Evolutionary conservation across 2,888 invertebrate genomes (phyloP).

Genomic region (Platycheirus albimanus): DNA sequence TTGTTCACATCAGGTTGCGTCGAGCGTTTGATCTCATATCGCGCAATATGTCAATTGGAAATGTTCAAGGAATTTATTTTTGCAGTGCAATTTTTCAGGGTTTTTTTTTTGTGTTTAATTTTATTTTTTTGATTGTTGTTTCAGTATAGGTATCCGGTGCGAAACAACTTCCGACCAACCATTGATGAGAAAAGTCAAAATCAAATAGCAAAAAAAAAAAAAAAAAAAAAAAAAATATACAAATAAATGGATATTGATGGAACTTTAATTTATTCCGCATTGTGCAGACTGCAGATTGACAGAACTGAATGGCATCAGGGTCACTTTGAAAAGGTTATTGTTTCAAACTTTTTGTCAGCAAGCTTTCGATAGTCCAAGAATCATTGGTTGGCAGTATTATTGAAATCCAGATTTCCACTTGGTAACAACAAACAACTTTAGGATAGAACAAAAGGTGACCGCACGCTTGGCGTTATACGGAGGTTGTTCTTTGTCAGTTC

Average conservation of each 20-base stretch:
- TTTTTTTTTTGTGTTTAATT: slow-evolving; percentile 17
- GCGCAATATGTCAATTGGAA: slow-evolving; percentile 70
- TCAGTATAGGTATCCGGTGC: slow-evolving; percentile 47
- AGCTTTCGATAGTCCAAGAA: too few relatives aligned
- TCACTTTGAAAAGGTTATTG: too few relatives aligned
- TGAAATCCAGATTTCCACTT: too few relatives aligned
- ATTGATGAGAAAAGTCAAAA: slow-evolving; percentile 69
- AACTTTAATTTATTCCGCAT: slow-evolving; percentile 60
- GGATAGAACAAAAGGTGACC: too few relatives aligned
- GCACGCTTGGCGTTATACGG: too few relatives aligned
- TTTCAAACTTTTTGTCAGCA: too few relatives aligned
- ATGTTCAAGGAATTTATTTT: slow-evolving; percentile 48
- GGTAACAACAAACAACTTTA: too few relatives aligned
- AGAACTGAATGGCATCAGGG: slow-evolving; percentile 6
- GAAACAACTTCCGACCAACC: slow-evolving; percentile 70
- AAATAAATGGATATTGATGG: slow-evolving; percentile 55
- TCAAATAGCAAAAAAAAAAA: slow-evolving; percentile 37
- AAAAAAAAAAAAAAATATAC: neutral
- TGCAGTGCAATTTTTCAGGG: neutral
- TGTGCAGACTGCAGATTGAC: slow-evolving; percentile 3
- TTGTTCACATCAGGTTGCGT: slow-evolving; percentile 49
- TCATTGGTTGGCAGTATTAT: too few relatives aligned
- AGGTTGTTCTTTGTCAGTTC: too few relatives aligned
- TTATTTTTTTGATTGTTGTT: slow-evolving; percentile 27
- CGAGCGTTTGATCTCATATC: slow-evolving; percentile 60